These are phyloP conservation scores for Chrysopilus asiliformis DNA, from an alignment of 2,888 invertebrate species.

Conservation along the genomic window DNA sequence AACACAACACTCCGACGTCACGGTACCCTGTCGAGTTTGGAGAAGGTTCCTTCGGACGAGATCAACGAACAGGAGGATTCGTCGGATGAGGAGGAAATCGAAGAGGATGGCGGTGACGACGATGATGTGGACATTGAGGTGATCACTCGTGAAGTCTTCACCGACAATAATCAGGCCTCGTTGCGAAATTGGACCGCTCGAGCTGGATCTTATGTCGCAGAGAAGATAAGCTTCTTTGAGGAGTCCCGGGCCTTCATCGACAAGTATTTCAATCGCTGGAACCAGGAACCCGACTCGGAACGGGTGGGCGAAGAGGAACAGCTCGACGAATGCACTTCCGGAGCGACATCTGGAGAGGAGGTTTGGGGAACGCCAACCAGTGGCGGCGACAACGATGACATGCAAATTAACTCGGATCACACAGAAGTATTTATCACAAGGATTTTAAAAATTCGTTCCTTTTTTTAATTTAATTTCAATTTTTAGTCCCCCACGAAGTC, in stretches of 20 bases:
- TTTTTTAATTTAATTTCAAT: slow-evolving; percentile 8
- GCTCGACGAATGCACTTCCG: slow-evolving; percentile 60
- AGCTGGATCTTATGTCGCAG: slow-evolving; percentile 68
- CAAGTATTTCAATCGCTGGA: slow-evolving; percentile 42
- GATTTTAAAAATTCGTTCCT: background rate
- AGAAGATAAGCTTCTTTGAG: slow-evolving; percentile 63
- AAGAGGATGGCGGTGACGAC: slow-evolving; percentile 17
- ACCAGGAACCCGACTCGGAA: slow-evolving; percentile 17
- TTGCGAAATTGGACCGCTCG: slow-evolving; percentile 58
- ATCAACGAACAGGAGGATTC: slow-evolving; percentile 14
- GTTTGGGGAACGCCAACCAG: slow-evolving; percentile 84
- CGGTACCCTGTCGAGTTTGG: slow-evolving; percentile 61
- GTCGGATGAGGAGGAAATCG: slow-evolving; percentile 17
- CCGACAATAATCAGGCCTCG: slow-evolving; percentile 10
- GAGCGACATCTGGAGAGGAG: slow-evolving; percentile 72
- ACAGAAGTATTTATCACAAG: slow-evolving; percentile 32
- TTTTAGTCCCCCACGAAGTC: slow-evolving; percentile 47
- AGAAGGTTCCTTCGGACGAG: slow-evolving; percentile 44
- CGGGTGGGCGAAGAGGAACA: slow-evolving; percentile 43
- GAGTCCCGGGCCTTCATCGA: slow-evolving; percentile 40
- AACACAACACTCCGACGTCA: slow-evolving; percentile 41
- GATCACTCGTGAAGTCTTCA: slow-evolving; percentile 21
- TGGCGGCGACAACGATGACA: slow-evolving; percentile 65
- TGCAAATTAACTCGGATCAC: slow-evolving; percentile 48
- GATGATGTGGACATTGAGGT: slow-evolving; percentile 18